Base-by-base conservation (phyloP, 2,113 vertebrate species). In the Trichechus manatus region DNA sequence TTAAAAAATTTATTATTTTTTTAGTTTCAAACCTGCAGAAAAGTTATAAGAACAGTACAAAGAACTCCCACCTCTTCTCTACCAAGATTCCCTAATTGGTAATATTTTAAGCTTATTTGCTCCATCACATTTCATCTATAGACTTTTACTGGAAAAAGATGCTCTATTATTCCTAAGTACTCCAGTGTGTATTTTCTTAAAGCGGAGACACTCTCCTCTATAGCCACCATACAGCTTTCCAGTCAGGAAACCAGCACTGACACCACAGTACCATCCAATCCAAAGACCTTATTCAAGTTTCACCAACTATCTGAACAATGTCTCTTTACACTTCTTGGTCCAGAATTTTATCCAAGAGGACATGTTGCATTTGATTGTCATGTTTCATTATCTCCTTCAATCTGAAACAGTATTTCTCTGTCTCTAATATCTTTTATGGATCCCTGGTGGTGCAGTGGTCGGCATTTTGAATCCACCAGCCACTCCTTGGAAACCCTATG, bases 51-150 rank as follows among this genome's bases (percentile, higher is more conserved):
- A 87, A 47, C 1, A 84, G 19, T 86, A 75, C 56, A 89, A 89
- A 96, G 29, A 53, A 66, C 33, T 84, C 29, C 33, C 42, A n/a
- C 11, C 29, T 70, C 5, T 81, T 19, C 29, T 78, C 47, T 82
- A 87, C 77, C 9, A 10, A 64, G 33, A 68, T 91, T 95, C 4
- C 25, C 75, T 72, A 53, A 31, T 31, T 82, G 29, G 25, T 79
- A 83, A 70, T 20, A 79, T 87, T 79, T 95, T 90, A 77, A 75
- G 20, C 64, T 89, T 47, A 44, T 79, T 87, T 87, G 9, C 31
- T 96, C 15, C 50, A 85, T 75, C 11, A 66, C 31, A 4, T 8
- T 81, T 27, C 23, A 15, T 88, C 11, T 91, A 0, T 87, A 9
- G 6, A 9, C 47, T 56, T 93, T 91, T 87, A 74, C 33, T 59